A percentile compares a stretch with the other conserved stretches of the same genome.
These are phyloP conservation scores for Sciaenops ocellatus DNA, from an alignment of 2,797 vertebrate genomes.

Conservation along the genomic window DNA sequence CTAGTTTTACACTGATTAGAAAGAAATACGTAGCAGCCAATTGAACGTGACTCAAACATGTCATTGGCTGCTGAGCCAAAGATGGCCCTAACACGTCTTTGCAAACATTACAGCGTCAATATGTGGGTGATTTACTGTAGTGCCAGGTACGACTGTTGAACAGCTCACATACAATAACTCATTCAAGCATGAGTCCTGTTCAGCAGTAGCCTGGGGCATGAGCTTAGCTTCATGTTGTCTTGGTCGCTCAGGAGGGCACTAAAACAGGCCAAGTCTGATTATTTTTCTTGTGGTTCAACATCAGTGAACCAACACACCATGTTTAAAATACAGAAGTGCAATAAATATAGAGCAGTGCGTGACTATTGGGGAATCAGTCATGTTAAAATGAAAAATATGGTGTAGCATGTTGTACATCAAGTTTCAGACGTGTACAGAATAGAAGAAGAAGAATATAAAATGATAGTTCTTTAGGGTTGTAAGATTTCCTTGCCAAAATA, in stretches of 20 bases:
- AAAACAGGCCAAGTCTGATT: conserved; percentile 60
- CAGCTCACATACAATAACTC: conserved; percentile 48
- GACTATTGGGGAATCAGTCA: conserved; percentile 23
- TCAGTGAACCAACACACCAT: conserved; percentile 55
- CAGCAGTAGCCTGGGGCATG: conserved; percentile 32
- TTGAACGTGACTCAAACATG: conserved; percentile 8
- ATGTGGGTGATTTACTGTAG: conserved; percentile 38
- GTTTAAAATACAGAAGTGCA: conserved; percentile 52
- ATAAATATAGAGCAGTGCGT: conserved; percentile 45
- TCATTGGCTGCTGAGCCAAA: conserved; percentile 8
- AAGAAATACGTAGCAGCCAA: conserved; percentile 5
- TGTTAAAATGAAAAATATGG: conserved; percentile 42
- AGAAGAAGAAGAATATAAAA: neutral
- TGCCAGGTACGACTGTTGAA: conserved; percentile 20
- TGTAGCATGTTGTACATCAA: conserved; percentile 7
- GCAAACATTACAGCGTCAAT: conserved; percentile 28
- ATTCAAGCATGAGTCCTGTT: conserved; percentile 36
- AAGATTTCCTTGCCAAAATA: conserved; percentile 17
- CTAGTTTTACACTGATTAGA: conserved; percentile 20
- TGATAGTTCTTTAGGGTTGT: conserved; percentile 23
- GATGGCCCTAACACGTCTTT: neutral
- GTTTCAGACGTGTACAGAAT: neutral
- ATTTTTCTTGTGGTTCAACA: conserved; percentile 64
- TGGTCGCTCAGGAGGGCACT: conserved; percentile 68
- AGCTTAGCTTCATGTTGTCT: conserved; percentile 59